phyloP scores from a whole-genome alignment of 2,888 invertebrate genomes.

The Lomographa bimaculata region DNA sequence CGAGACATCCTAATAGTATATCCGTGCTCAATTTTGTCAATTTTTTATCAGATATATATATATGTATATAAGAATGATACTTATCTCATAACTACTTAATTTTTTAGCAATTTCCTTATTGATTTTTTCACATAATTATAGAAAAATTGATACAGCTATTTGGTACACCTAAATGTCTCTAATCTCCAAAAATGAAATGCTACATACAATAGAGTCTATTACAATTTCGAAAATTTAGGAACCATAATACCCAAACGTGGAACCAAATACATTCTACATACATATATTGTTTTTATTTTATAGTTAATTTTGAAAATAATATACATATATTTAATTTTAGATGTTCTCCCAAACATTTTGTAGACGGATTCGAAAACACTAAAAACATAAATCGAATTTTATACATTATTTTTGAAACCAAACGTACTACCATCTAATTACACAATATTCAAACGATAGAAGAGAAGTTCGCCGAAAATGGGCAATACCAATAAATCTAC shows the following conservation, averaged over 20 bases:
- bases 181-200: conserved; percentile 78
- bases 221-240: conserved; percentile 84
- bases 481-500: conserved; percentile 73
- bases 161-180: conserved; percentile 80
- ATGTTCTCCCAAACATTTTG: conserved; percentile 75
- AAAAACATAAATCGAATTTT: conserved; percentile 70
- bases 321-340: conserved; percentile 69
- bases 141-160: conserved; percentile 82
- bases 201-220: conserved; percentile 82
- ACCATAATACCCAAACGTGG: conserved; percentile 83
- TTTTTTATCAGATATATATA: conserved; percentile 56
- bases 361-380: conserved; percentile 80
- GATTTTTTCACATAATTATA: conserved; percentile 68
- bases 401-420: conserved; percentile 67
- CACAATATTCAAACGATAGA: conserved; percentile 66
- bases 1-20: conserved; percentile 76
- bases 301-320: conserved; percentile 81
- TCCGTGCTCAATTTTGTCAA: conserved; percentile 77
- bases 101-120: conserved; percentile 73
- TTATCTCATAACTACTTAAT: conserved; percentile 77
- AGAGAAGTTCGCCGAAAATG: conserved; percentile 67
- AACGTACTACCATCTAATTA: conserved; percentile 75
- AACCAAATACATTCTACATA: conserved; percentile 76
- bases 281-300: conserved; percentile 65
- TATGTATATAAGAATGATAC: conserved; percentile 66